Evolutionary conservation across 2,797 vertebrate species (phyloP).

Genomic region (Mycteria americana): DNA sequence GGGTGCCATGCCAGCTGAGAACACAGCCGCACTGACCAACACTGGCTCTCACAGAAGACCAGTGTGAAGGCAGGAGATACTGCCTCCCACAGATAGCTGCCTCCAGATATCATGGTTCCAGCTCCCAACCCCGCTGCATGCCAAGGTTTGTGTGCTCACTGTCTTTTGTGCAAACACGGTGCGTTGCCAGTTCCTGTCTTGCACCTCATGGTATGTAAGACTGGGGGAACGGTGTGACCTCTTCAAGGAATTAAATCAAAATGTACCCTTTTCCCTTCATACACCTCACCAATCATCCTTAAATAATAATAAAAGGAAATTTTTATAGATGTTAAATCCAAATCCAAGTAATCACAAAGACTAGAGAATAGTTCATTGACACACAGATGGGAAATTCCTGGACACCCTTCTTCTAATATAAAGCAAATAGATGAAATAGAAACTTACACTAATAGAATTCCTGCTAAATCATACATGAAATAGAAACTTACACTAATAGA

Average conservation of each 20-base stretch:
- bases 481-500: neutral
- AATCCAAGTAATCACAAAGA: neutral
- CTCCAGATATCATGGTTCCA: neutral
- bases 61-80: neutral
- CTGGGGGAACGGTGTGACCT: neutral
- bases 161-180: neutral
- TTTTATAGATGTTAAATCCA: neutral
- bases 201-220: neutral
- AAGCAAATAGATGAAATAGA: neutral
- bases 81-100: neutral
- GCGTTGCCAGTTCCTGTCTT: neutral
- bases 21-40: fast-evolving
- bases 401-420: neutral
- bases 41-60: neutral
- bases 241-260: neutral
- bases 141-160: neutral
- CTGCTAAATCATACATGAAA: neutral
- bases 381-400: constrained; percentile 6
- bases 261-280: neutral
- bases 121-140: neutral
- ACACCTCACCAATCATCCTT: constrained; percentile 43
- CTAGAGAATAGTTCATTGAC: constrained; percentile 30
- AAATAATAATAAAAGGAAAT: constrained; percentile 24
- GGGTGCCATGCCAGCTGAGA: neutral
- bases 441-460: neutral